These are phyloP conservation scores for Busseola fusca DNA, from an alignment of 2,888 invertebrate genomes.

Conservation along the genomic window DNA sequence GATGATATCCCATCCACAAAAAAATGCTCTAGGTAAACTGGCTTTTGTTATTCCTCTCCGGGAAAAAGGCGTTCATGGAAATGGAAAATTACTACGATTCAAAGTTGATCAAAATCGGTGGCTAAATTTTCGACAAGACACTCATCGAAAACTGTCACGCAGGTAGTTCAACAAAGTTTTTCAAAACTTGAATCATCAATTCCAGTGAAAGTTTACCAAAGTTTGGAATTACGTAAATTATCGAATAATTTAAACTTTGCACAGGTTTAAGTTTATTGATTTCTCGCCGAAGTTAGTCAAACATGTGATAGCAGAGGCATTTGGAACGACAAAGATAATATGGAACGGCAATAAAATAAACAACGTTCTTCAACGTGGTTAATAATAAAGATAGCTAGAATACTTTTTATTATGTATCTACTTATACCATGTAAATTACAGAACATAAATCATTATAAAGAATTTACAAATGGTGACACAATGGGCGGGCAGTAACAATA, in stretches of 20 bases:
- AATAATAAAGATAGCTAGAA: too few relatives aligned
- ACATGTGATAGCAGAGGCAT: background rate
- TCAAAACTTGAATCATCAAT: slow-evolving; percentile 39
- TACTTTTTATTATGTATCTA: too few relatives aligned
- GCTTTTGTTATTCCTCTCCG: background rate
- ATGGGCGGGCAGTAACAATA: too few relatives aligned
- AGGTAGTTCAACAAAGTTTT: slow-evolving; percentile 33
- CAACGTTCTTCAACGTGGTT: background rate
- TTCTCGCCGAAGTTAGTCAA: slow-evolving; percentile 15
- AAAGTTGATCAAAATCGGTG: background rate
- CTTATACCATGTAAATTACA: too few relatives aligned
- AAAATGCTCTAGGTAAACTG: background rate
- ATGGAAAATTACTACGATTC: background rate
- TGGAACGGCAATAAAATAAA: background rate
- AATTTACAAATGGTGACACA: too few relatives aligned
- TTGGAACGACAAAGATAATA: background rate
- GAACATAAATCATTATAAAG: too few relatives aligned
- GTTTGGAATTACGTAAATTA: slow-evolving; percentile 33
- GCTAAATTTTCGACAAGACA: slow-evolving; percentile 12
- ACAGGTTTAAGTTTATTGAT: slow-evolving; percentile 30
- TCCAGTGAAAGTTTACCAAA: slow-evolving; percentile 15
- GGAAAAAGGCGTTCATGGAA: background rate
- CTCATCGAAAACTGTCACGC: slow-evolving; percentile 34
- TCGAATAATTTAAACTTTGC: slow-evolving; percentile 38
- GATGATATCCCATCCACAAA: too few relatives aligned